Evolutionary conservation across 2,797 vertebrate genomes (phyloP), one percentile per base, ranked within the genome.

Genomic region (Remorina albescens): DNA sequence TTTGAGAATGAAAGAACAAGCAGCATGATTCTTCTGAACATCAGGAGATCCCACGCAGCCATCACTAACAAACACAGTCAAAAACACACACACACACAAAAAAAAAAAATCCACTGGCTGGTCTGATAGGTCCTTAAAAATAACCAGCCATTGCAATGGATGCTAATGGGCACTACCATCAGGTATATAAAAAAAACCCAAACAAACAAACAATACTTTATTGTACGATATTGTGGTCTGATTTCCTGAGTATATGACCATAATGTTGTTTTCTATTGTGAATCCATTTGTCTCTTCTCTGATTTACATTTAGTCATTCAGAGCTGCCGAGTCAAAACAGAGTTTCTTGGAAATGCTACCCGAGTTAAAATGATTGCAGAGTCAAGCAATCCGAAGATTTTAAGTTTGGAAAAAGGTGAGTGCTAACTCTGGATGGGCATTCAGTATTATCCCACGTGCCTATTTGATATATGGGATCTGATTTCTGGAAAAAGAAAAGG

Each of bases 21-120:
- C 44, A 55, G 2, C 6, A 8, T 78, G 41, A 85, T 34, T 85
- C 26, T 64, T 85, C 58, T 65, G 71, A 78, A 72, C 72, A 71
- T 25, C 47, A 76, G 47, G 26, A 68, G 80, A 84, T 65, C 55
- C 50, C 63, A 80, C 64, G 8, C 64, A 81, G 41, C 30, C 39
- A 53, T 53, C 44, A 61, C 39, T 32, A 54, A 54, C 49, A 44
- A 46, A 55, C 13, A 56, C 18, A 51, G 51, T 28, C 34, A 74
- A 65, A 67, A 32, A 32, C 4, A 32, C 4, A 32, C n/a, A n/a
- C n/a, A n/a, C n/a, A n/a, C 30, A 3, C 30, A 67, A 34, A 21
- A 32, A 12, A 64, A 32, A 50, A 10, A 8, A 58, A 60, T 32
- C 60, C n/a, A 61, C 41, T 8, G 10, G 16, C 32, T 53, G 12